Evolutionary conservation across 2,113 vertebrate species (phyloP).

Genomic region (Butorides virescens): DNA sequence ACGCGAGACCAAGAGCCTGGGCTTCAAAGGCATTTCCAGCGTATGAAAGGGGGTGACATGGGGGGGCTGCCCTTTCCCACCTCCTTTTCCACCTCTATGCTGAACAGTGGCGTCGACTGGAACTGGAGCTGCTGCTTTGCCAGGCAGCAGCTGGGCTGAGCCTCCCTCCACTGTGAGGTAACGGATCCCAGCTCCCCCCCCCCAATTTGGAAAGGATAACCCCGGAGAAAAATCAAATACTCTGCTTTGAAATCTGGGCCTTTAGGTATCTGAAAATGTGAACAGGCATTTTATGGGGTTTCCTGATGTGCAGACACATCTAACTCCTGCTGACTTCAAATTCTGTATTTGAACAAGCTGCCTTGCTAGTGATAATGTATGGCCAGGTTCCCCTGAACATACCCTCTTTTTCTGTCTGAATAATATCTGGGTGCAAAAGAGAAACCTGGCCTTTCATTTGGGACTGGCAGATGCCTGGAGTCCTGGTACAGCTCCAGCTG

Average conservation of each 20-base stretch:
- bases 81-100: neutral
- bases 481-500: neutral
- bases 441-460: neutral
- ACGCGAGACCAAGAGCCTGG: neutral
- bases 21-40: neutral
- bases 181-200: neutral
- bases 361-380: neutral
- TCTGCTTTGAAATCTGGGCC: neutral
- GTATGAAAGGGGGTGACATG: neutral
- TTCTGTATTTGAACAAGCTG: conserved; percentile 15
- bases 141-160: neutral
- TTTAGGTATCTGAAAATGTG: conserved; percentile 7
- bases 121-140: neutral
- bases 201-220: neutral
- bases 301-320: neutral
- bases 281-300: conserved; percentile 3
- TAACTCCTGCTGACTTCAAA: conserved; percentile 3
- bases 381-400: neutral
- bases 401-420: neutral
- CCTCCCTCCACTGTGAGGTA: neutral
- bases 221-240: neutral
- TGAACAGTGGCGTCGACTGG: neutral
- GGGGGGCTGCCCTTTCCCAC: neutral
- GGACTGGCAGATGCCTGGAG: neutral
- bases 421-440: neutral